A percentile compares a stretch with the other conserved stretches of the same genome.
Evolutionary conservation across 2,888 invertebrate species (phyloP).

Genomic region (Patella pellucida): DNA sequence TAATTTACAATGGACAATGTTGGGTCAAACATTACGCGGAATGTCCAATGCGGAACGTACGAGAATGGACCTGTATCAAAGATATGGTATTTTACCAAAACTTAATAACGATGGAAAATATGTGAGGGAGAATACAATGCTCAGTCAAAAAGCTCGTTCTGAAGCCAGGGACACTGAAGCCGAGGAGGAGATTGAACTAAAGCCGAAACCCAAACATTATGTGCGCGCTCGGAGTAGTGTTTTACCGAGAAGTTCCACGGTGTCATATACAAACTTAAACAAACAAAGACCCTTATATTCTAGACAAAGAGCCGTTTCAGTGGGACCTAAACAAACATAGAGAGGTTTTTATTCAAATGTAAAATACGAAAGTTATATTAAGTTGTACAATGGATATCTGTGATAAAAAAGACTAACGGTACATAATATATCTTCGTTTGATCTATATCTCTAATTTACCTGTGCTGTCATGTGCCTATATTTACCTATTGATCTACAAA

Average conservation of each 20-base stretch:
- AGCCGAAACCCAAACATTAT: background rate
- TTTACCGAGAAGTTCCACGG: background rate
- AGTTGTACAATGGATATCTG: too few species aligned
- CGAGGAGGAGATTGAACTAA: background rate
- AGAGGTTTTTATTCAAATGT: background rate
- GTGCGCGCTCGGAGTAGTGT: background rate
- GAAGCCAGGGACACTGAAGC: background rate
- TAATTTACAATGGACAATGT: constrained; percentile 50
- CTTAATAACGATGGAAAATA: constrained; percentile 44
- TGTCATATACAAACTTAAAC: background rate
- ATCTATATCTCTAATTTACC: too few species aligned
- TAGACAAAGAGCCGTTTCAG: background rate
- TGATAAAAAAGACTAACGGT: too few species aligned
- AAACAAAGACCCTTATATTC: background rate
- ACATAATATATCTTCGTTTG: too few species aligned
- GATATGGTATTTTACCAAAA: constrained; percentile 57
- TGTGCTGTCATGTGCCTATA: too few species aligned
- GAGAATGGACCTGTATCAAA: constrained; percentile 54
- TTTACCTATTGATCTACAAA: too few species aligned
- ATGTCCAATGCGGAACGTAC: constrained; percentile 49
- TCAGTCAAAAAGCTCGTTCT: constrained; percentile 48
- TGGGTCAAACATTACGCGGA: constrained; percentile 51
- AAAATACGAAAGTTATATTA: too few species aligned
- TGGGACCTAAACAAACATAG: background rate
- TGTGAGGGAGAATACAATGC: constrained; percentile 56